Percentiles rank a stretch among this genome's conserved stretches.
phyloP scores from a whole-genome alignment of 2,888 invertebrate species.

The Tethea ocularis region DNA sequence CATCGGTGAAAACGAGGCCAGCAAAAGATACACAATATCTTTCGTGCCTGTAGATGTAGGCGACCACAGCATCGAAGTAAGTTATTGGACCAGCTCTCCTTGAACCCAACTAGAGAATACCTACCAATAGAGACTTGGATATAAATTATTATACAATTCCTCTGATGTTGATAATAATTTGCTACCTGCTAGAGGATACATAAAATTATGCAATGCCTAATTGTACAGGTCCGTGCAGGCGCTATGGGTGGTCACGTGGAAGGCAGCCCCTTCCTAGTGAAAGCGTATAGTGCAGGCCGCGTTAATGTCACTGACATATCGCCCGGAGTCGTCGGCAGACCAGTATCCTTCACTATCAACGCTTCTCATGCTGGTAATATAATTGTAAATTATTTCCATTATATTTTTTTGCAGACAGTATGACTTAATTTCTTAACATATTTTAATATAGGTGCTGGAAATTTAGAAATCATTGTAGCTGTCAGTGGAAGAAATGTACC shows the following conservation, averaged over 20 bases:
- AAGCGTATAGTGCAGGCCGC: constrained; percentile 97
- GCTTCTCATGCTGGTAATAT: constrained; percentile 86
- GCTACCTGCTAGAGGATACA: no score
- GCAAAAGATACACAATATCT: constrained; percentile 83
- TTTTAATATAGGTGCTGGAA: constrained; percentile 90
- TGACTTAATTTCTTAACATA: not conserved
- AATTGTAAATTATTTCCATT: not conserved
- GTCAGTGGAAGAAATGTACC: constrained; percentile 98
- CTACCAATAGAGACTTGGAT: not conserved
- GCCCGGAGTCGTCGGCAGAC: constrained; percentile 94
- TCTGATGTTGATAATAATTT: no score
- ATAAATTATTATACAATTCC: not conserved
- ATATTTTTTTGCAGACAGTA: not conserved
- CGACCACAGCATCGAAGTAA: constrained; percentile 95
- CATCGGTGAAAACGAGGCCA: constrained; percentile 76
- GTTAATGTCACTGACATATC: constrained; percentile 98
- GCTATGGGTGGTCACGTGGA: constrained; percentile 91
- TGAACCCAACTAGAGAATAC: no score
- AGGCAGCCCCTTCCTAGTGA: constrained; percentile 97
- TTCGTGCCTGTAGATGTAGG: constrained; percentile 96
- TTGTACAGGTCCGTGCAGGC: constrained; percentile 70
- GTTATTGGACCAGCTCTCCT: constrained; percentile 22
- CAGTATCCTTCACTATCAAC: constrained; percentile 96
- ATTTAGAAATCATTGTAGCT: constrained; percentile 98
- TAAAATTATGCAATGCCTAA: no score